phyloP scores from a whole-genome alignment of 2,888 invertebrate species.

The Chironomus riparius region DNA sequence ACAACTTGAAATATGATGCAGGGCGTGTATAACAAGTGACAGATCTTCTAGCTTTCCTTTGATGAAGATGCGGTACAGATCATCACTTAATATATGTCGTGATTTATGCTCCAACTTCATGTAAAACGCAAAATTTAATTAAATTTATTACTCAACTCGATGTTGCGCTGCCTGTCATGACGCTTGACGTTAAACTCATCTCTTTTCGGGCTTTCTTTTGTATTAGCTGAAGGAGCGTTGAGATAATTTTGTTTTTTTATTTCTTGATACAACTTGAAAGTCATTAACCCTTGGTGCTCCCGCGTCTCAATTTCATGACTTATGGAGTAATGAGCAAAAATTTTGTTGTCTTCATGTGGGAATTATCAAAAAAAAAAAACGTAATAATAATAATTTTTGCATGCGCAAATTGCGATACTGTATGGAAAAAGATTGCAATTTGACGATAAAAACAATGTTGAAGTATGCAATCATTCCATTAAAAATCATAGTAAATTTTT shows the following conservation, averaged over 20 bases:
- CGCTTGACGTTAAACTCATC: background rate
- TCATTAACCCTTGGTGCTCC: constrained; percentile 21
- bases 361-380: background rate
- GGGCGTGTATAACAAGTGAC: background rate
- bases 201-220: background rate
- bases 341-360: background rate
- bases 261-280: background rate
- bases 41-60: too few relatives aligned
- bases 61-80: background rate
- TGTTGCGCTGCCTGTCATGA: background rate
- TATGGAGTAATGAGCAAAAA: background rate
- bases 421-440: too few relatives aligned
- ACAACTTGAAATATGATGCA: background rate
- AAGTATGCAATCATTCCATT: too few relatives aligned
- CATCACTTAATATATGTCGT: background rate
- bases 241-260: background rate
- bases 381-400: too few relatives aligned
- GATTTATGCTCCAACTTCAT: background rate
- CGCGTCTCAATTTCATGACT: background rate
- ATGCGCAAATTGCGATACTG: too few relatives aligned
- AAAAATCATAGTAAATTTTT: too few relatives aligned
- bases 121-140: background rate
- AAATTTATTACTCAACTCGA: background rate
- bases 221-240: background rate
- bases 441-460: too few relatives aligned